These are phyloP conservation scores for Limenitis camilla DNA, from an alignment of 2,888 invertebrate genomes.

Conservation along the genomic window DNA sequence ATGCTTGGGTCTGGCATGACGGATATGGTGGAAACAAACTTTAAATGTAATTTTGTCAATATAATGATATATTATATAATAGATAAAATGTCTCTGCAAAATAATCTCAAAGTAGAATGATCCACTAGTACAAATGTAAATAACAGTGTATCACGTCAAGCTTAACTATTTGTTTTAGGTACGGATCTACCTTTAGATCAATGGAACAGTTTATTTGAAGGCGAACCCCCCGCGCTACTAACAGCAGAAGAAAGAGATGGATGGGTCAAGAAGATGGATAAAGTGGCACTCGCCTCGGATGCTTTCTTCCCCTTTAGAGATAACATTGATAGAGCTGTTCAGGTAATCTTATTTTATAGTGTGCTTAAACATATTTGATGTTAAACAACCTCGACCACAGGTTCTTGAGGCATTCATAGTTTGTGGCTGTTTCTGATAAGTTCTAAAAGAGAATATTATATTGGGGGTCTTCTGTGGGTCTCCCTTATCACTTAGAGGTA, in stretches of 20 bases:
- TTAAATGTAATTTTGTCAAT: neutral
- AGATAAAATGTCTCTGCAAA: too few species aligned
- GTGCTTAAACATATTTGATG: neutral
- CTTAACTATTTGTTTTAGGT: conserved; percentile 61
- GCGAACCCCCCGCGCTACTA: conserved; percentile 77
- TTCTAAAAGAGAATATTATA: neutral
- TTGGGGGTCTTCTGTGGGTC: too few species aligned
- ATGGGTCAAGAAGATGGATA: conserved; percentile 82
- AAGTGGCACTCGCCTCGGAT: conserved; percentile 93
- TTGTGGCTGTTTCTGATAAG: neutral
- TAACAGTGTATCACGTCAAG: too few species aligned
- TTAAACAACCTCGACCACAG: neutral
- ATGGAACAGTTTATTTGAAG: conserved; percentile 84
- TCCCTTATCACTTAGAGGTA: too few species aligned
- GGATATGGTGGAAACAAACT: too few species aligned
- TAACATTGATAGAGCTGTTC: conserved; percentile 92
- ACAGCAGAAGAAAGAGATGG: conserved; percentile 78
- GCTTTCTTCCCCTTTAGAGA: conserved; percentile 99
- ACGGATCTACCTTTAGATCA: conserved; percentile 86
- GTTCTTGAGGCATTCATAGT: neutral
- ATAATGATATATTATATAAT: neutral
- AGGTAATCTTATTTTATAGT: conserved; percentile 72
- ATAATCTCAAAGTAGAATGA: too few species aligned
- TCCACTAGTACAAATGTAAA: too few species aligned
- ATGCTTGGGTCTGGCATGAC: too few species aligned